Conservation (phyloP, 2,113 vertebrate species). For the Clinocottus analis region DNA sequence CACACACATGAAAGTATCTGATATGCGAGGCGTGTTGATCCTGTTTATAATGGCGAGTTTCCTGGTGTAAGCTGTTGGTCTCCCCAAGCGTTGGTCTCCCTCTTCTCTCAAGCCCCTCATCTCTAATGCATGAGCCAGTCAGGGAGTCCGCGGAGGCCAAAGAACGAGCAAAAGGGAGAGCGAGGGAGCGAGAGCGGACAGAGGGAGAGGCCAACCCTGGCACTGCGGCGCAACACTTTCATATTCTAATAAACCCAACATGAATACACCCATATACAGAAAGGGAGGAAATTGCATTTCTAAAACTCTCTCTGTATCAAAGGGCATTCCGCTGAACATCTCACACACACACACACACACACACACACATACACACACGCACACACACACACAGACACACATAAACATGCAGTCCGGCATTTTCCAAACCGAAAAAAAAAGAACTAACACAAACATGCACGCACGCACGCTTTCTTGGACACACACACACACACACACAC, state of each 20-base stretch:
- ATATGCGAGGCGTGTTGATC: slow-evolving; percentile 69
- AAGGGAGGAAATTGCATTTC: slow-evolving; percentile 93
- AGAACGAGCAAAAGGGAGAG: slow-evolving; percentile 61
- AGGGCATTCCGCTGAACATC: slow-evolving; percentile 93
- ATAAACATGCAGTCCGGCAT: slow-evolving; percentile 87
- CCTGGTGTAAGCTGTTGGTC: slow-evolving; percentile 73
- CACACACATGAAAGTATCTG: slow-evolving; percentile 72
- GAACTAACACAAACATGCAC: slow-evolving; percentile 72
- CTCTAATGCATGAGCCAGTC: slow-evolving; percentile 82
- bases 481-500: slow-evolving; percentile 67
- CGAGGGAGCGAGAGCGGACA: slow-evolving; percentile 67
- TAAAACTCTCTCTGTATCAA: slow-evolving; percentile 97
- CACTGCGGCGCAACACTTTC: slow-evolving; percentile 96
- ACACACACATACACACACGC: slow-evolving; percentile 85
- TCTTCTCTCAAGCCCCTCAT: slow-evolving; percentile 79
- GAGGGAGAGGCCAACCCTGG: slow-evolving; percentile 75
- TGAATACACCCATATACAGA: slow-evolving; percentile 84
- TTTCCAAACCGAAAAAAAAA: slow-evolving; percentile 77
- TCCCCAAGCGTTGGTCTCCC: slow-evolving; percentile 73
- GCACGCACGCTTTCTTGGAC: slow-evolving; percentile 30
- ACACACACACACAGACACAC: slow-evolving; percentile 78
- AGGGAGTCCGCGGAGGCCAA: slow-evolving; percentile 69
- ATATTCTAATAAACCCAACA: slow-evolving; percentile 98
- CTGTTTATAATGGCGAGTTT: slow-evolving; percentile 75
- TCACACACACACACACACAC: slow-evolving; percentile 86